Evolutionary conservation across 2,113 vertebrate genomes (phyloP).

Genomic region (Dunckerocampus dactyliophorus): DNA sequence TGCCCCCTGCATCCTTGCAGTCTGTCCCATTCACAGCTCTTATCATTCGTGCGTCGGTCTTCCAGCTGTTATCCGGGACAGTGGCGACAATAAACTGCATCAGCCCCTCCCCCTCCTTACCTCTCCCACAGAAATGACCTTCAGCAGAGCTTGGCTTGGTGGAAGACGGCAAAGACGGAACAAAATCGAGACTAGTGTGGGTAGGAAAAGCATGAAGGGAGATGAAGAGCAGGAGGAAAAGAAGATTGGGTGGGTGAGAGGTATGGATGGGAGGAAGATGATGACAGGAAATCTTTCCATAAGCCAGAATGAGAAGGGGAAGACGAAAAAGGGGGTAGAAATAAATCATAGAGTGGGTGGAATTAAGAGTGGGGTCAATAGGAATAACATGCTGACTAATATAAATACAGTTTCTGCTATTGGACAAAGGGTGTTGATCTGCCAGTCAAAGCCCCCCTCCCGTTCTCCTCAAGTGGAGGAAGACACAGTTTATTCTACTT

Average conservation of each 20-base stretch:
- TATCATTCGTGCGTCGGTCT: slow-evolving; percentile 36
- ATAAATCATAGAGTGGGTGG: not conserved
- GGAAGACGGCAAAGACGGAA: slow-evolving; percentile 32
- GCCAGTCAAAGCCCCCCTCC: slow-evolving; percentile 9
- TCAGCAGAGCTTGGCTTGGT: slow-evolving; percentile 44
- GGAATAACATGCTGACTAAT: slow-evolving; percentile 10
- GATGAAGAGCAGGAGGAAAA: not conserved
- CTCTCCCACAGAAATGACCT: slow-evolving; percentile 58
- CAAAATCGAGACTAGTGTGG: slow-evolving; percentile 10
- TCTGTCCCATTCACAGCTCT: slow-evolving; percentile 8
- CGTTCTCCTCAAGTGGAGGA: slow-evolving; percentile 5
- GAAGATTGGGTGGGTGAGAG: not conserved
- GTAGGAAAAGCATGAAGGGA: slow-evolving; percentile 9
- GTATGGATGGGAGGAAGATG: not conserved
- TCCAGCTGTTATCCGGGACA: slow-evolving; percentile 37
- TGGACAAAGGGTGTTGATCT: slow-evolving; percentile 2
- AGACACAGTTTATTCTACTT: slow-evolving; percentile 15
- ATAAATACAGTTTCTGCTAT: slow-evolving; percentile 25
- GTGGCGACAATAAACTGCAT: slow-evolving; percentile 39
- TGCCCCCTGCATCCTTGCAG: not conserved
- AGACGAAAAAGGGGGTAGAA: slow-evolving; percentile 14
- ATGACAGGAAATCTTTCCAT: slow-evolving; percentile 1
- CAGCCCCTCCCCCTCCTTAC: slow-evolving; percentile 28
- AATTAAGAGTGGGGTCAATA: slow-evolving; percentile 16
- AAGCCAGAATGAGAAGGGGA: not conserved